Evolutionary conservation across 1,140 invertebrate species (phyloP).

Genomic region (Ridgeia piscesae): DNA sequence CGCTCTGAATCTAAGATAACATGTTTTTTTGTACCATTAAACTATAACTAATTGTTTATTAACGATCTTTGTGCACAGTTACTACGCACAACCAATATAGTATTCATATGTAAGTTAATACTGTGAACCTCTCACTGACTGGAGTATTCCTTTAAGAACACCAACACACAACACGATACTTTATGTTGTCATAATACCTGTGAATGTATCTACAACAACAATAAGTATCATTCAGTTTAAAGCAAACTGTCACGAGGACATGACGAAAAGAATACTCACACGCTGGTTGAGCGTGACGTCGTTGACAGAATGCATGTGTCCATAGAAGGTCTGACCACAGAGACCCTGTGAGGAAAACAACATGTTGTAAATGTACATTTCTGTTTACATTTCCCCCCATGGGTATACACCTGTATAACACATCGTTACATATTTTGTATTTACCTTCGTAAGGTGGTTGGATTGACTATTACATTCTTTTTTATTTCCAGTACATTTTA

Average conservation of each 20-base stretch:
- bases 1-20: too few relatives aligned
- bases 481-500: too few relatives aligned
- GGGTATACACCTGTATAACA: not conserved
- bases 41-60: too few relatives aligned
- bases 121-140: too few relatives aligned
- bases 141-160: not conserved
- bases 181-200: not conserved
- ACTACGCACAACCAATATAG: too few relatives aligned
- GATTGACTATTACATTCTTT: too few relatives aligned
- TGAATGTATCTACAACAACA: conserved; percentile 18
- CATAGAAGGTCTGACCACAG: conserved; percentile 58
- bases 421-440: not conserved
- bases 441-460: too few relatives aligned
- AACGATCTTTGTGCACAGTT: too few relatives aligned
- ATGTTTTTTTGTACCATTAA: too few relatives aligned
- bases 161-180: not conserved
- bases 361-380: not conserved
- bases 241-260: not conserved
- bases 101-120: too few relatives aligned
- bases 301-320: conserved; percentile 58
- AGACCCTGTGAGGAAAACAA: conserved; percentile 46
- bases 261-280: conserved; percentile 37
- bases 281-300: conserved; percentile 51
- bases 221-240: not conserved
- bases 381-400: not conserved